phyloP scores from a whole-genome alignment of 2,797 vertebrate species.

The Sebastes goodei region DNA sequence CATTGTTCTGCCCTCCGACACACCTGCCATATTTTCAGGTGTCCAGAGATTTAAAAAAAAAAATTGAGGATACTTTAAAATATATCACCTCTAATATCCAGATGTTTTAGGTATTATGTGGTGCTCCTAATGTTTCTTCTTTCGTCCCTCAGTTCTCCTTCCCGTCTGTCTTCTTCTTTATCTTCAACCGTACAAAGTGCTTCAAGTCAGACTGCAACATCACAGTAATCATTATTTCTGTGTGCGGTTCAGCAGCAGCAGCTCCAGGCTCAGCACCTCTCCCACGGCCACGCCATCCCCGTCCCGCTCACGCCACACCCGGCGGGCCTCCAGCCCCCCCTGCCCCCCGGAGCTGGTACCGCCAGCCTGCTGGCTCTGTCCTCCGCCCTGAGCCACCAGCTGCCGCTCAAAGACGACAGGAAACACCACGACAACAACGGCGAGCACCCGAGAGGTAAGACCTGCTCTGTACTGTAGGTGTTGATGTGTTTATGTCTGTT shows the following conservation, averaged over 20 bases:
- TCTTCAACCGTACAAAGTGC: not conserved
- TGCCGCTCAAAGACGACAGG: constrained; percentile 94
- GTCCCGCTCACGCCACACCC: constrained; percentile 93
- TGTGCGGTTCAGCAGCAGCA: constrained; percentile 90
- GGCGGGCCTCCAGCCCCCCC: constrained; percentile 90
- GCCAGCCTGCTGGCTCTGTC: constrained; percentile 92
- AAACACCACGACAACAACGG: constrained; percentile 89
- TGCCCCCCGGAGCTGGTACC: constrained; percentile 89
- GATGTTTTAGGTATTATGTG: not conserved
- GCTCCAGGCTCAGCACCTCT: constrained; percentile 96
- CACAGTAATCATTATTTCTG: constrained; percentile 11
- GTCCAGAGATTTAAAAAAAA: not conserved
- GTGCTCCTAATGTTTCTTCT: not conserved
- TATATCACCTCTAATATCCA: not conserved
- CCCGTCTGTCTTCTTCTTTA: not conserved
- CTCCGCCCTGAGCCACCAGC: constrained; percentile 90
- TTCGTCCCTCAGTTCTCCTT: not conserved
- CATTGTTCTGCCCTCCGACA: not conserved
- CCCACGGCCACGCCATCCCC: constrained; percentile 92
- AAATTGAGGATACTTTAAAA: not conserved
- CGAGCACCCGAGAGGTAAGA: constrained; percentile 91
- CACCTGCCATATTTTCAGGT: not conserved
- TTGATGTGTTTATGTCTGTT: not conserved
- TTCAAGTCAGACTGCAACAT: not conserved
- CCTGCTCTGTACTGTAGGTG: not conserved